Evolutionary conservation across 2,797 vertebrate species (phyloP).

Genomic region (Acrossocheilus fasciatus): DNA sequence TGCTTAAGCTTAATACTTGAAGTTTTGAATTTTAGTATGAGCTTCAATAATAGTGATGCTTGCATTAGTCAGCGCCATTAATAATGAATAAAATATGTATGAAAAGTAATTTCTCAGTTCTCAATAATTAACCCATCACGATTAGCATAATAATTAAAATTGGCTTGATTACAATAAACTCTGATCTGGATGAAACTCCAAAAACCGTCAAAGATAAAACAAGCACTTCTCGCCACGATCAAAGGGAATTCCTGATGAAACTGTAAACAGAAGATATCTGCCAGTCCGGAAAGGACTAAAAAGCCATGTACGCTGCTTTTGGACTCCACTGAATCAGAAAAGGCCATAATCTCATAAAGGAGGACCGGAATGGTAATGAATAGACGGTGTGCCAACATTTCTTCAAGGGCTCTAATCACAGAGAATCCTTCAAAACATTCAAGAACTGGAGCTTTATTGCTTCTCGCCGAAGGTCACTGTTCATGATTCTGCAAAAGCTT

Average conservation of each 20-base stretch:
- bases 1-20: not conserved
- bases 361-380: slow-evolving; percentile 4
- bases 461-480: not conserved
- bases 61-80: not conserved
- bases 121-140: not conserved
- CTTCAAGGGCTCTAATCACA: not conserved
- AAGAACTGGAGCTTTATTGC: not conserved
- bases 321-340: not conserved
- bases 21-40: not conserved
- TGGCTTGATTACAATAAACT: not conserved
- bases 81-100: not conserved
- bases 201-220: not conserved
- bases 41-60: not conserved
- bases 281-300: not conserved
- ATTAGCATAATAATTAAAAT: not conserved
- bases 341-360: not conserved
- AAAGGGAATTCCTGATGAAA: not conserved
- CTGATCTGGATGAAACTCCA: not conserved
- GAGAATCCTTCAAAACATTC: not conserved
- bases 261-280: not conserved
- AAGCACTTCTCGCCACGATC: not conserved
- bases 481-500: not conserved
- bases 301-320: not conserved
- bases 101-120: not conserved
- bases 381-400: not conserved